Base-by-base conservation (phyloP, 2,797 vertebrate species). In the Numenius phaeopus region DNA sequence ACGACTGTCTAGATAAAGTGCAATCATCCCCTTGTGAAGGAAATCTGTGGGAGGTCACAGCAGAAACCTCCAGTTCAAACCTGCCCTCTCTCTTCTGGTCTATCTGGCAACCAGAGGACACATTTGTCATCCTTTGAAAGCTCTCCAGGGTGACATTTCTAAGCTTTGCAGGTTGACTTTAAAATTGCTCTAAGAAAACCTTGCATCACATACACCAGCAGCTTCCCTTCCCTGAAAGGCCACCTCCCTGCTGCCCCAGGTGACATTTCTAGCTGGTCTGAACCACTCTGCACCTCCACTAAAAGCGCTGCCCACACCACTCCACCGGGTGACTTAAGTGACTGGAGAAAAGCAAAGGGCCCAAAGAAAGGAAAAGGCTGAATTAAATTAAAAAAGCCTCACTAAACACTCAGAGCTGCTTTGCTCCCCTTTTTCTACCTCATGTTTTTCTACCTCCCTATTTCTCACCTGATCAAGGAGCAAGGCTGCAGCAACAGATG, bases 121-220 rank as follows among this genome's bases (percentile, higher is more conserved):
- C 9, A 3, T 27, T 23, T 21, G 0, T 49, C 49, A 76, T 10
- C 57, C 57, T 78, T 76, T 66, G 40, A 27, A 70, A 42, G 39
- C 40, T 75, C 57, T 58, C 66, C 52, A 59, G 57, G 16, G 11
- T 59, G 20, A 40, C 12, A 30, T 18, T 8, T 15, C 44, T 69
- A 64, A 79, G n/a, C 15, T 67, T 14, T 71, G 57, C 42, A 89
- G 29, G 54, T 23, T 32, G 23, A 7, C 76, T 64, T 75, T 34
- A 34, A 58, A 64, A 57, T 0, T 2, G 19, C 64, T 44, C 27
- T 12, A 52, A 12, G 52, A 5, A 5, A 58, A 49, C 10, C 22
- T 72, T 54, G 23, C 8, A 50, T 3, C 42, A 24, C 0, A 0
- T 5, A 34, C 1, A 3, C 23, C 83, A 77, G 40, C 46, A 83